Percentiles rank a stretch among this genome's conserved stretches.
Evolutionary conservation across 1,140 invertebrate genomes (phyloP).

Genomic region (Mactra quadrangularis): DNA sequence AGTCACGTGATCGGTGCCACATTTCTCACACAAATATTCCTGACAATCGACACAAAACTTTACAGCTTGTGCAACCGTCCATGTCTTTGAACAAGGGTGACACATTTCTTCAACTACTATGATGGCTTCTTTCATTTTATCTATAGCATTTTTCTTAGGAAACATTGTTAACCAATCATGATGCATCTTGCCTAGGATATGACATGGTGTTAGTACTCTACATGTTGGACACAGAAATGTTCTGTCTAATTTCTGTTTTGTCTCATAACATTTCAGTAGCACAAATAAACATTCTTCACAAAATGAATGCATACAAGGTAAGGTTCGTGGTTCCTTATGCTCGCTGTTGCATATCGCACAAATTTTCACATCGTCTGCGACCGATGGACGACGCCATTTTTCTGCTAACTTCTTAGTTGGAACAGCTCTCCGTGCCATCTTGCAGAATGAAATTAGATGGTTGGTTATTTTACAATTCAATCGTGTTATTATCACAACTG

Average conservation of each 20-base stretch:
- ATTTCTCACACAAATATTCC: constrained; percentile 33
- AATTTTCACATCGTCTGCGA: constrained; percentile 12
- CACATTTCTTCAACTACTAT: constrained; percentile 51
- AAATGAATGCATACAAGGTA: constrained; percentile 55
- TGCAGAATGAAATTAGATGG: background rate
- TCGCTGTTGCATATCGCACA: constrained; percentile 35
- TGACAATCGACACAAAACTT: constrained; percentile 46
- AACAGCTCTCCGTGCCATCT: background rate
- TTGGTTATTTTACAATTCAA: no score
- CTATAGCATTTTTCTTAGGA: constrained; percentile 40
- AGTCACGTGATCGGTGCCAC: constrained; percentile 3
- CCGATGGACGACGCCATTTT: constrained; percentile 51
- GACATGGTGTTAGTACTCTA: constrained; percentile 40
- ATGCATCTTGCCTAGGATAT: constrained; percentile 37
- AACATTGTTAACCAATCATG: constrained; percentile 50
- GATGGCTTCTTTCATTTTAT: constrained; percentile 53
- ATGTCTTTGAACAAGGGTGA: constrained; percentile 30
- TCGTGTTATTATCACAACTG: no score
- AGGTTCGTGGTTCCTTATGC: constrained; percentile 21
- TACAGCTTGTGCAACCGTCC: constrained; percentile 18
- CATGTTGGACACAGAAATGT: constrained; percentile 54
- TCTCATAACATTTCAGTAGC: constrained; percentile 40
- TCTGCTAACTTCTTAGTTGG: constrained; percentile 49
- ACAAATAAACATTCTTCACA: constrained; percentile 42
- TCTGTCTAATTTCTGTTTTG: constrained; percentile 29